These are phyloP conservation scores for Plodia interpunctella DNA, from an alignment of 1,140 invertebrate species.

Conservation along the genomic window DNA sequence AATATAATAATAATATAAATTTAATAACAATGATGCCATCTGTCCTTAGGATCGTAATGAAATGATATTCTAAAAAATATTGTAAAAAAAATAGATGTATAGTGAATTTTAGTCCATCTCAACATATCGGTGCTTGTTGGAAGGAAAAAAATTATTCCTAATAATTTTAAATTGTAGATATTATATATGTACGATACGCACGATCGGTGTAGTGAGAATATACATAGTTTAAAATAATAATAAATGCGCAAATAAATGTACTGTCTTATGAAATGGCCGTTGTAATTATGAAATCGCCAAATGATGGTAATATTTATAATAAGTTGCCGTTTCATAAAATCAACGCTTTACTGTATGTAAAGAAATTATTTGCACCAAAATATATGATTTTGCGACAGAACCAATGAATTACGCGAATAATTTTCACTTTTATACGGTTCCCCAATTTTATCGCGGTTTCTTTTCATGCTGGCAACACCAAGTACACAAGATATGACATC, in stretches of 20 bases:
- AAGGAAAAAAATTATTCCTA: slow-evolving; percentile 55
- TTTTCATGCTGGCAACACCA: slow-evolving; percentile 19
- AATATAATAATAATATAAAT: slow-evolving; percentile 12
- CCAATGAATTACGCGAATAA: slow-evolving; percentile 23
- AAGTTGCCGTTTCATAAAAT: slow-evolving; percentile 14
- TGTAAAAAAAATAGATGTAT: slow-evolving; percentile 42
- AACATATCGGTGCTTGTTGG: slow-evolving; percentile 71
- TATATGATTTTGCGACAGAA: slow-evolving; percentile 15
- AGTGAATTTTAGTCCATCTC: slow-evolving; percentile 61
- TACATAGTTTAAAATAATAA: slow-evolving; percentile 29
- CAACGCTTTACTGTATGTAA: slow-evolving; percentile 10
- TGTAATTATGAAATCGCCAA: slow-evolving; percentile 4
- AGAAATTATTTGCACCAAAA: slow-evolving; percentile 11
- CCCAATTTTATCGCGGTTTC: slow-evolving; percentile 20
- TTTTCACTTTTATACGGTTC: slow-evolving; percentile 34
- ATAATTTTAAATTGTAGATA: slow-evolving; percentile 43
- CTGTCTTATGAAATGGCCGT: slow-evolving; percentile 13
- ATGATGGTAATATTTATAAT: slow-evolving; percentile 4
- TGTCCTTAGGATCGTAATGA: slow-evolving; percentile 48
- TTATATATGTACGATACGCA: slow-evolving; percentile 33
- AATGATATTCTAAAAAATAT: slow-evolving; percentile 66
- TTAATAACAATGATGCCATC: slow-evolving; percentile 34
- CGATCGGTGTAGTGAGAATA: slow-evolving; percentile 39
- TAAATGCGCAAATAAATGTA: slow-evolving; percentile 30
- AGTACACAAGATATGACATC: slow-evolving; percentile 26